Conservation (phyloP, 2,888 invertebrate species). For the Nudaria mundana region DNA sequence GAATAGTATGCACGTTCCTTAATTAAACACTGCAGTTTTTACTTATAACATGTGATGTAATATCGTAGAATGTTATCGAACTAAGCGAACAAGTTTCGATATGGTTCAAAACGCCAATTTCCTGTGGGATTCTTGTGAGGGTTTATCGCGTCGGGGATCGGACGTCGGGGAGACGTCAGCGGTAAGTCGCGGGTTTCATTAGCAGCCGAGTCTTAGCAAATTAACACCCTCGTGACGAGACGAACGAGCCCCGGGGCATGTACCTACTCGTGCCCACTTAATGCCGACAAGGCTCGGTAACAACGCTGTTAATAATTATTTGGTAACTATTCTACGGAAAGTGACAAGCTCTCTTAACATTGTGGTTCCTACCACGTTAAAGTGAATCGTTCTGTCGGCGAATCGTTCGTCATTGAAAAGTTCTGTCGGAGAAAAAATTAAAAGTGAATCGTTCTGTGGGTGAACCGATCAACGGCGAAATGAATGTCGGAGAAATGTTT, state of each 20-base stretch:
- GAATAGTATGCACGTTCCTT: constrained; percentile 47
- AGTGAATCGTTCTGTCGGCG: too few relatives aligned
- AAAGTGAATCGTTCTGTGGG: too few relatives aligned
- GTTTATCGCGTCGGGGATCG: constrained; percentile 66
- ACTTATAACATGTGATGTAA: constrained; percentile 30
- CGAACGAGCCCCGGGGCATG: constrained; percentile 37
- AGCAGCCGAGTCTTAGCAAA: constrained; percentile 70
- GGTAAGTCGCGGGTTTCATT: constrained; percentile 75
- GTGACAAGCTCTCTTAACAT: constrained; percentile 14
- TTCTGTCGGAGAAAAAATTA: too few relatives aligned
- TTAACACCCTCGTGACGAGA: constrained; percentile 72
- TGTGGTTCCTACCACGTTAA: constrained; percentile 1
- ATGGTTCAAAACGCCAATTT: constrained; percentile 71
- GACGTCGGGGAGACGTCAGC: constrained; percentile 56
- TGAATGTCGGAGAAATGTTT: too few relatives aligned
- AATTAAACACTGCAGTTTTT: constrained; percentile 46
- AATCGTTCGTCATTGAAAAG: too few relatives aligned
- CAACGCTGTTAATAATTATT: constrained; percentile 57
- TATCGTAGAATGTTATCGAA: constrained; percentile 47
- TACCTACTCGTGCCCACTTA: constrained; percentile 33
- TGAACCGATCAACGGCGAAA: too few relatives aligned
- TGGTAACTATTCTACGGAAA: constrained; percentile 34
- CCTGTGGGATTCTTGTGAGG: constrained; percentile 68
- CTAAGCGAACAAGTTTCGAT: constrained; percentile 47
- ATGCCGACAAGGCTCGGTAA: constrained; percentile 49